phyloP scores from a whole-genome alignment of 2,113 vertebrate species.

The Crotalus tigris region DNA sequence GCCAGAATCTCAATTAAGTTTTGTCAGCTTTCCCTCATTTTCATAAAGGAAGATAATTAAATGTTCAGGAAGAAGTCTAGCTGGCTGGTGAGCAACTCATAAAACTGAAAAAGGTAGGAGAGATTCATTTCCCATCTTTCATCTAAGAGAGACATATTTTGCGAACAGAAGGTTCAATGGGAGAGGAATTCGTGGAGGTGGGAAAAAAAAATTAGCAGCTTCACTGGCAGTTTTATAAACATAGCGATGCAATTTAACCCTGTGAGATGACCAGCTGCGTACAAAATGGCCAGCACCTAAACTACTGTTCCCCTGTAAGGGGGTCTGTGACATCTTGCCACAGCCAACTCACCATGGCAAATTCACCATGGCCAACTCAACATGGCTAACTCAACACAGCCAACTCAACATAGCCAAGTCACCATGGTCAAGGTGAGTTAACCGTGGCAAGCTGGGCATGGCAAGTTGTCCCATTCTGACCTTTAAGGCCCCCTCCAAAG shows the following conservation, averaged over 20 bases:
- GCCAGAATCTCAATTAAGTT: not conserved
- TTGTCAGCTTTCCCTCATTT: not conserved
- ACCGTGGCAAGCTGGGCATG: no score
- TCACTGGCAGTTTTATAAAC: not conserved
- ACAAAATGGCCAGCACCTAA: not conserved
- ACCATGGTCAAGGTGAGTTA: no score
- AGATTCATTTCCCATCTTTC: not conserved
- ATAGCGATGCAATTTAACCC: not conserved
- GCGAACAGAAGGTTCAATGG: not conserved
- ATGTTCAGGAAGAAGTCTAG: not conserved
- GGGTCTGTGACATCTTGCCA: no score
- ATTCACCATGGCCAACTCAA: no score
- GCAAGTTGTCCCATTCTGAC: no score
- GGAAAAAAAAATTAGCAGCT: no score
- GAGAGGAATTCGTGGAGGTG: not conserved
- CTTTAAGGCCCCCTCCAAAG: no score
- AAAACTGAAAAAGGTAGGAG: not conserved
- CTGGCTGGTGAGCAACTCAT: not conserved
- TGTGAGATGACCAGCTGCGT: not conserved
- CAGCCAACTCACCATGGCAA: no score
- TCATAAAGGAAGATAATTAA: constrained; percentile 15
- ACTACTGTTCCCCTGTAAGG: not conserved
- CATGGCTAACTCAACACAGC: no score
- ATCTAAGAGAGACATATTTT: not conserved
- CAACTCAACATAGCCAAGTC: no score